These are phyloP conservation scores for Steinernema feltiae DNA, from an alignment of 1,140 invertebrate species.

Conservation along the genomic window DNA sequence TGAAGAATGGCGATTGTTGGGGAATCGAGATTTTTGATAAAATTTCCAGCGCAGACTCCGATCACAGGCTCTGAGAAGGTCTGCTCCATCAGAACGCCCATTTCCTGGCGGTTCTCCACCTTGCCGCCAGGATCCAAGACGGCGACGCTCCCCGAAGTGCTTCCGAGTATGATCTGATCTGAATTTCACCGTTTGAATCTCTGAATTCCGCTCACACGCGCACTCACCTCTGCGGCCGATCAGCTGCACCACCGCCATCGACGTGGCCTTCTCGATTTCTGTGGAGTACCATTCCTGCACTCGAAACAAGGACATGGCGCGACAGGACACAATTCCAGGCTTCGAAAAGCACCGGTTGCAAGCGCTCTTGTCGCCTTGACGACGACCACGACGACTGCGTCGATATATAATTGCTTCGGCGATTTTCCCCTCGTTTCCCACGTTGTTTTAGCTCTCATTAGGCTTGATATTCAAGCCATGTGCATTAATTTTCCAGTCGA, in stretches of 20 bases:
- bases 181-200: not conserved
- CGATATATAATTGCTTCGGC: not conserved
- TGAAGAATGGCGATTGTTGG: not conserved
- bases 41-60: not conserved
- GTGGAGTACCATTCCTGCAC: constrained; percentile 1
- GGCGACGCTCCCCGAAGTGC: not conserved
- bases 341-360: not conserved
- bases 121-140: not conserved
- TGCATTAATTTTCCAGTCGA: too few relatives aligned
- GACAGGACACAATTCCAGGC: not conserved
- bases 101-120: not conserved
- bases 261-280: not conserved
- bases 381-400: not conserved
- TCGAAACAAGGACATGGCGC: not conserved
- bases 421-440: too few relatives aligned
- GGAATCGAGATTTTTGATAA: not conserved
- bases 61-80: not conserved
- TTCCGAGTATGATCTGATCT: not conserved
- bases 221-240: not conserved
- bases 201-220: not conserved
- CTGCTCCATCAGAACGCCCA: constrained; percentile 1
- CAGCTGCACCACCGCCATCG: not conserved
- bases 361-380: not conserved
- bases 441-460: too few relatives aligned
- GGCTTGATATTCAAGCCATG: too few relatives aligned